Conservation (phyloP, 2,888 invertebrate genomes). For the Mythimna vitellina region DNA sequence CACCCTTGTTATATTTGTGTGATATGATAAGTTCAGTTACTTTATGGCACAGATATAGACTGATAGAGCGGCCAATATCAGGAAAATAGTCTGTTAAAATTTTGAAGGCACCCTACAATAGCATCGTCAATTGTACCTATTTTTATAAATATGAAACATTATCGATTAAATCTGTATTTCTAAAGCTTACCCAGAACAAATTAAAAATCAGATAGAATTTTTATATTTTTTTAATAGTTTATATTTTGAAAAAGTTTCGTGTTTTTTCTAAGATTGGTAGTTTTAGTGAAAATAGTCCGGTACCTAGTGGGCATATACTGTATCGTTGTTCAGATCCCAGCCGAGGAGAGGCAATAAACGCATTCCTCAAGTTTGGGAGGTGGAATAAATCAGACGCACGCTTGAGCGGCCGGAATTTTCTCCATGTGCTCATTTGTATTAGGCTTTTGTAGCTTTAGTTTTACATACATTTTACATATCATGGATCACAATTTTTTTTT, state of each 20-base stretch:
- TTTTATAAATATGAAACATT: background rate
- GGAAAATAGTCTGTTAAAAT: no score
- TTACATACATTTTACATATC: background rate
- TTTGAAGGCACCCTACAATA: no score
- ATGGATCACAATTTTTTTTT: background rate
- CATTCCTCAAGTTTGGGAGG: constrained; percentile 51
- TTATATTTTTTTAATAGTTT: background rate
- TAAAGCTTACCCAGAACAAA: no score
- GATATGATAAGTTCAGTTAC: no score
- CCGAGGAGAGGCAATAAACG: constrained; percentile 48
- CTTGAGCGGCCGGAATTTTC: constrained; percentile 11
- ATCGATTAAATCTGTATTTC: background rate
- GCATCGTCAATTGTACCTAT: background rate
- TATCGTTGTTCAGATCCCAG: background rate
- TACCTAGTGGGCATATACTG: constrained; percentile 1
- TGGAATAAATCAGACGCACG: constrained; percentile 50
- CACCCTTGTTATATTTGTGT: no score
- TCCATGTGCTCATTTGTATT: constrained; percentile 14
- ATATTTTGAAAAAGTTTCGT: constrained; percentile 1
- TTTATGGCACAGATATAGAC: no score
- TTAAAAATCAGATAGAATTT: background rate
- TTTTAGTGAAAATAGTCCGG: constrained; percentile 3
- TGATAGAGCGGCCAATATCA: no score
- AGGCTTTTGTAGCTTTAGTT: background rate
- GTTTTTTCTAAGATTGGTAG: background rate